Conservation (phyloP, 2,113 vertebrate genomes). For the Leptodactylus fuscus region DNA sequence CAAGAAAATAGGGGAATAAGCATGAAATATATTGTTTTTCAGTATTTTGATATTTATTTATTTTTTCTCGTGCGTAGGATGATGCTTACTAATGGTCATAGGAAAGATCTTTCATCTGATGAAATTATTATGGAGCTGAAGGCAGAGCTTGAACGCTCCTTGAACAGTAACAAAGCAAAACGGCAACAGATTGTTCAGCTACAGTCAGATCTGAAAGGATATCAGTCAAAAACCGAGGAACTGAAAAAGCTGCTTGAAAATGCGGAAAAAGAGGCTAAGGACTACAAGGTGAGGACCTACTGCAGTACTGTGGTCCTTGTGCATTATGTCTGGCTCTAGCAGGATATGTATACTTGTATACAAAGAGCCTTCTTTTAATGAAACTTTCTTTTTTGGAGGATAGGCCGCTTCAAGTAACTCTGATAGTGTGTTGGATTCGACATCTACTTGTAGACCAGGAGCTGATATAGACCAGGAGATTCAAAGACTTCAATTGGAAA, state of each 20-base stretch:
- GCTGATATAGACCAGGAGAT: constrained; percentile 72
- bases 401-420: constrained; percentile 73
- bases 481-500: constrained; percentile 76
- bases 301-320: background rate
- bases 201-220: constrained; percentile 81
- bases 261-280: constrained; percentile 67
- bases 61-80: constrained; percentile 59
- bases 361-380: background rate
- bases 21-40: background rate
- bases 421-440: constrained; percentile 66
- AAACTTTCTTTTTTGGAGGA: background rate
- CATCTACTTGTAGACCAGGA: constrained; percentile 42
- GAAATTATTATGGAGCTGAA: constrained; percentile 80
- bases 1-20: too few species aligned
- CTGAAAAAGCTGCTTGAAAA: constrained; percentile 75
- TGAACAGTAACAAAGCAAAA: constrained; percentile 85
- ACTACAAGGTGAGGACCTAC: constrained; percentile 68
- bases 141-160: constrained; percentile 83
- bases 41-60: background rate
- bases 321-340: background rate
- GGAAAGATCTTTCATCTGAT: constrained; percentile 79
- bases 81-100: constrained; percentile 64
- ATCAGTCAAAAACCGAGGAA: constrained; percentile 71
- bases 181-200: constrained; percentile 82
- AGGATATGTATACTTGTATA: too few species aligned